Percentiles rank a stretch among this genome's conserved stretches.
Conservation (phyloP, 1,140 invertebrate genomes). For the Ceratosolen fusciceps region DNA sequence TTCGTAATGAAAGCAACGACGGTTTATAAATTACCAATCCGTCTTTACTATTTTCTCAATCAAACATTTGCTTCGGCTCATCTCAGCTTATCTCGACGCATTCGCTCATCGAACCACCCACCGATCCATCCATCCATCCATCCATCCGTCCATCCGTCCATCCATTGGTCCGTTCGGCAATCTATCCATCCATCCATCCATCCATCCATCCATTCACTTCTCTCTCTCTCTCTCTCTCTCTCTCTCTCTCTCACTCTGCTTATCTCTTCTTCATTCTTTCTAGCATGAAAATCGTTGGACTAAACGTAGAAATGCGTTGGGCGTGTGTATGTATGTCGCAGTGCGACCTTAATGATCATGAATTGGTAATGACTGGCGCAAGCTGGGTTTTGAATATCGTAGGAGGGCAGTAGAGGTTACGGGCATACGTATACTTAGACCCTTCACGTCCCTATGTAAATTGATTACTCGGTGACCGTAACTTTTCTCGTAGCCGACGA, state of each 20-base stretch:
- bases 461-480: conserved; percentile 22
- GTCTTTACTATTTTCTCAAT: conserved; percentile 10
- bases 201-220: not conserved
- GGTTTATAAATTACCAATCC: conserved; percentile 33
- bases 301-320: not conserved
- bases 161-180: not conserved
- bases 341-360: conserved; percentile 41
- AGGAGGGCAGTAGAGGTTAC: not conserved
- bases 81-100: not conserved
- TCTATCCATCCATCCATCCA: not conserved
- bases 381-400: conserved; percentile 37
- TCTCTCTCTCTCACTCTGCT: conserved; percentile 9
- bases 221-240: conserved; percentile 13
- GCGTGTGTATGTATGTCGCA: not conserved
- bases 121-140: not conserved
- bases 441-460: conserved; percentile 24
- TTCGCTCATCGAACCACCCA: not conserved
- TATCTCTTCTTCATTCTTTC: not conserved
- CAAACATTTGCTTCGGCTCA: not conserved
- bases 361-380: conserved; percentile 42
- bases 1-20: not conserved
- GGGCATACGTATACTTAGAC: not conserved
- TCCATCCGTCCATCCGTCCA: not conserved
- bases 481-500: not conserved
- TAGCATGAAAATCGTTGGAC: conserved; percentile 17